These are phyloP conservation scores for Anas bernieri DNA, from an alignment of 2,797 vertebrate species.

Conservation along the genomic window DNA sequence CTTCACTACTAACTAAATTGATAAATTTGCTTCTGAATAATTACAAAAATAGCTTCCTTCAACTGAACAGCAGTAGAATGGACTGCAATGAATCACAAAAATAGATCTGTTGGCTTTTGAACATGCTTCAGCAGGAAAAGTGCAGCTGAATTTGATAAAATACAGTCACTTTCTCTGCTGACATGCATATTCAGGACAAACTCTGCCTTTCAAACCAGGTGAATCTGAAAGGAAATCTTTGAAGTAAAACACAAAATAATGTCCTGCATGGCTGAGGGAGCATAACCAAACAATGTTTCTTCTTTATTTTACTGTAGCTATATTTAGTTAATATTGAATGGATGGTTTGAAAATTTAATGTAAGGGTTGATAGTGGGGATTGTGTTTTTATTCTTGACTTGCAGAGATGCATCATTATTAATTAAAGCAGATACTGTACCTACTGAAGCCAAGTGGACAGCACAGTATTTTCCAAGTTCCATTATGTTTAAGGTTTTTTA, in stretches of 20 bases:
- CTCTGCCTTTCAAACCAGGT: background rate
- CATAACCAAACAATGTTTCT: conserved; percentile 27
- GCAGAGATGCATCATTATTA: conserved; percentile 27
- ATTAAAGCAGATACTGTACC: conserved; percentile 34
- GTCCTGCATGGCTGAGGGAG: background rate
- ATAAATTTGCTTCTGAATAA: background rate
- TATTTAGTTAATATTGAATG: conserved; percentile 66
- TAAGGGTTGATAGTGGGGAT: background rate
- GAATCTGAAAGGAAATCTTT: conserved; percentile 54
- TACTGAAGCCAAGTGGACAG: background rate
- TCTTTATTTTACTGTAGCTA: conserved; percentile 32
- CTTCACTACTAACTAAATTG: background rate
- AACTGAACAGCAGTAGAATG: conserved; percentile 24
- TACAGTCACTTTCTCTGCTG: background rate
- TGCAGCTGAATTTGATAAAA: conserved; percentile 31
- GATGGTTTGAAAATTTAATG: conserved; percentile 51
- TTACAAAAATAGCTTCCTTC: conserved; percentile 23
- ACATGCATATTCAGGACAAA: conserved; percentile 28
- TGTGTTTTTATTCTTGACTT: conserved; percentile 22
- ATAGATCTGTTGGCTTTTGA: conserved; percentile 6
- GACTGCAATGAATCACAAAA: conserved; percentile 7
- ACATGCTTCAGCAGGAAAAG: background rate
- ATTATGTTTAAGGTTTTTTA: background rate
- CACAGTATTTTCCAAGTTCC: background rate
- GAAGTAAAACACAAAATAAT: conserved; percentile 4